Base-by-base conservation (phyloP, 2,113 vertebrate genomes). In the Ctenodactylus gundi region DNA sequence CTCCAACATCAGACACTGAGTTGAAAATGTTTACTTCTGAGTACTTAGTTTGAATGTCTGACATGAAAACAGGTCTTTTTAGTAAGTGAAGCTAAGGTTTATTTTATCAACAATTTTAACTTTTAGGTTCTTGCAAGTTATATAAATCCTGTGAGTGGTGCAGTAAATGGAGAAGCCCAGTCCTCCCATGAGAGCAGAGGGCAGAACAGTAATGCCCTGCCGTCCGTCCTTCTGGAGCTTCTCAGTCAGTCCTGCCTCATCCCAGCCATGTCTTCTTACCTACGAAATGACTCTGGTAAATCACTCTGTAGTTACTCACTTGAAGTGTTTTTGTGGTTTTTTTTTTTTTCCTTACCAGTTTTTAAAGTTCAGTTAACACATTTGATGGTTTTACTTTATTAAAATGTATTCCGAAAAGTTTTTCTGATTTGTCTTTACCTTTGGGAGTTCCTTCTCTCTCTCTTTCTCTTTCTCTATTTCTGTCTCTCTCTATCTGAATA, bases 171-270 rank as follows among this genome's bases (percentile, higher is more conserved):
- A 49, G 99, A 99, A 14, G 94, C 97, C 41, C 98, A 98, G 29
- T 89, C 98, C 3, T 98, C 98, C 93, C 98, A 96, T 11, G 99
- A 99, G 91, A 98, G 98, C 53, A 98, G 99, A 97, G 98, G 98
- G 76, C 99, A 99, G 87, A 99, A 99, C 98, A 99, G 98, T 96
- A 98, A 98, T 0, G 99, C 99, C 1, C 98, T 99, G 90, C 99
- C 99, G 7, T 97, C 99, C 0, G 99, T 99, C 64, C 99, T 99
- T 29, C 98, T 99, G 11, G 99, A 99, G 96, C 98, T 99, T 2
- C 99, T 99, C 93, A 99, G 99, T 96, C 99, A 99, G 67, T 99
- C 99, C 88, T 99, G 99, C 97, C 99, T 99, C 96, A 99, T 99
- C 98, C 99, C 99, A 3, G 99, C 99, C 80, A 99, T 99, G 99